Evolutionary conservation across 2,888 invertebrate genomes (phyloP).

Genomic region (Drosophila koepferae): DNA sequence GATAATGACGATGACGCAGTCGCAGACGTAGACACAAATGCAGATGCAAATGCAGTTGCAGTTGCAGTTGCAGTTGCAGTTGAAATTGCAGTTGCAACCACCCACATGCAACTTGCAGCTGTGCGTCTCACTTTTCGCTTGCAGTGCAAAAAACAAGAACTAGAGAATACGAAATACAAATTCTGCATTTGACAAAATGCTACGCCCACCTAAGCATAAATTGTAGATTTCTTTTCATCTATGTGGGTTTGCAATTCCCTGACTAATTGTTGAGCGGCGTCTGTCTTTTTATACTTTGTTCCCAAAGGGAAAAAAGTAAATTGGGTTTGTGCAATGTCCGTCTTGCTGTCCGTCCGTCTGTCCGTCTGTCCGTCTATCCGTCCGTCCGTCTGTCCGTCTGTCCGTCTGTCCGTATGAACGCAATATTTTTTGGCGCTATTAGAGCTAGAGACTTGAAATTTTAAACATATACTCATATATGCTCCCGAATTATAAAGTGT

Average conservation of each 20-base stretch:
- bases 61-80: slow-evolving; percentile 8
- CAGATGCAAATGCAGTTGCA: background rate
- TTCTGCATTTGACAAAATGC: slow-evolving; percentile 67
- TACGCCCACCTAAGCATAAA: slow-evolving; percentile 61
- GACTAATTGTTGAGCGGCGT: slow-evolving; percentile 42
- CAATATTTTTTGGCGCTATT: no score
- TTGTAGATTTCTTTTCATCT: slow-evolving; percentile 46
- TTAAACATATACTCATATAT: no score
- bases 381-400: no score
- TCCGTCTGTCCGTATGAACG: no score
- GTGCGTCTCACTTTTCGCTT: slow-evolving; percentile 57
- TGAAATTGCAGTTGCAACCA: slow-evolving; percentile 25
- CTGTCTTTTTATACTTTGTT: no score
- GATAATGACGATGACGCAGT: slow-evolving; percentile 49
- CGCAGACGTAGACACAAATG: background rate
- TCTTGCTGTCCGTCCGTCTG: no score
- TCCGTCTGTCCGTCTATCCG: no score
- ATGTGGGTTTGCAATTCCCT: slow-evolving; percentile 51
- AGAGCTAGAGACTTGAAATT: no score
- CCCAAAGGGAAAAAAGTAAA: no score
- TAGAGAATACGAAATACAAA: background rate
- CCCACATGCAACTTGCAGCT: slow-evolving; percentile 52
- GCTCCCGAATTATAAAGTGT: no score
- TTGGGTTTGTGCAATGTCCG: no score
- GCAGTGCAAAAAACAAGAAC: slow-evolving; percentile 17